These are phyloP conservation scores for Pterocles burchelli DNA, from an alignment of 2,113 vertebrate genomes.

Conservation along the genomic window DNA sequence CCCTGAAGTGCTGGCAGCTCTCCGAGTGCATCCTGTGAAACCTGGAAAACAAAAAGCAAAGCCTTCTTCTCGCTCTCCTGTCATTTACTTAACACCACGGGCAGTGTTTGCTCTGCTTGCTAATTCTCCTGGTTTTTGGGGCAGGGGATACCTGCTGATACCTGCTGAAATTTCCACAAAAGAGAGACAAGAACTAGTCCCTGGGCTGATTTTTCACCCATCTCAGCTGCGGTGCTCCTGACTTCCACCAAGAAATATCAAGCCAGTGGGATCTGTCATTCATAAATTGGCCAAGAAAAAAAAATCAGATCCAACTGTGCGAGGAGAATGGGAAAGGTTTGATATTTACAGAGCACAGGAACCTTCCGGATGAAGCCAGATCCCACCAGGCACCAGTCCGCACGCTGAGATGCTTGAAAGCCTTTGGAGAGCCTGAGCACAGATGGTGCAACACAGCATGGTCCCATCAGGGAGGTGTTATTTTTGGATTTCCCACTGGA, in stretches of 20 bases:
- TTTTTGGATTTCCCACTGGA: not conserved
- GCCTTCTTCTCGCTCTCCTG: not conserved
- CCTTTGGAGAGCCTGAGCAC: not conserved
- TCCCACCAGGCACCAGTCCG: not conserved
- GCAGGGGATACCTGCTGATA: not conserved
- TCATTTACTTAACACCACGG: not conserved
- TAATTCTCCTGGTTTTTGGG: not conserved
- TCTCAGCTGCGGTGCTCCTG: not conserved
- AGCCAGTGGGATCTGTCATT: no score
- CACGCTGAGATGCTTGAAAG: accelerated
- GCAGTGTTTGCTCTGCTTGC: not conserved
- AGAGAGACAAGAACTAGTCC: not conserved
- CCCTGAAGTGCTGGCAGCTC: not conserved
- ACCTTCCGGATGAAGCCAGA: not conserved
- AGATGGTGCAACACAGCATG: not conserved
- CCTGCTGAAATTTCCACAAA: not conserved
- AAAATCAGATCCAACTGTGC: not conserved
- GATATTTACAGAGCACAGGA: not conserved
- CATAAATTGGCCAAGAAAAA: not conserved
- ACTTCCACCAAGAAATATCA: not conserved
- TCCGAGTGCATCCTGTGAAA: not conserved
- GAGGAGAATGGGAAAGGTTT: not conserved
- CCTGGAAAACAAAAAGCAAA: not conserved
- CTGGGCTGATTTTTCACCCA: not conserved
- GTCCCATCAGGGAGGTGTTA: accelerated